These are phyloP conservation scores for Yponomeuta malinellus DNA, from an alignment of 2,888 invertebrate genomes.

Conservation along the genomic window DNA sequence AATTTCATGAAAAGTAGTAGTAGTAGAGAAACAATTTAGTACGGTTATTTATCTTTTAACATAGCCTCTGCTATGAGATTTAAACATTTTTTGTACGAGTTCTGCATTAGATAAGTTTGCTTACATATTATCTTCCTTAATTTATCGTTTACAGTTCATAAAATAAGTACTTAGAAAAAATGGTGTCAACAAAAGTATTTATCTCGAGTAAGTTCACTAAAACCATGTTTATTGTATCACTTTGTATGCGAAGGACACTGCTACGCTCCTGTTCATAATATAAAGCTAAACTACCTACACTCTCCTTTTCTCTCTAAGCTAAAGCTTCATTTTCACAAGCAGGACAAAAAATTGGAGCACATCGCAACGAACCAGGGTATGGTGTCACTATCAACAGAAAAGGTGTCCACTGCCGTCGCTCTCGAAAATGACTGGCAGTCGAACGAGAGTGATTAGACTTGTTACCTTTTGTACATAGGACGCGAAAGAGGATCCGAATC, in stretches of 20 bases:
- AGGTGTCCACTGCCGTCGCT: slow-evolving; percentile 42
- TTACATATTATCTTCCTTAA: no score
- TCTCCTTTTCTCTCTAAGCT: slow-evolving; percentile 33
- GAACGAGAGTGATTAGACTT: slow-evolving; percentile 39
- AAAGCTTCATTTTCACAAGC: slow-evolving; percentile 27
- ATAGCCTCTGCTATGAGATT: no score
- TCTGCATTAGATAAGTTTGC: no score
- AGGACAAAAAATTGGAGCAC: slow-evolving; percentile 54
- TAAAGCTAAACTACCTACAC: slow-evolving; percentile 42
- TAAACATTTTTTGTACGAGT: no score
- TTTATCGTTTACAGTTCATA: no score
- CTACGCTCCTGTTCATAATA: slow-evolving; percentile 59
- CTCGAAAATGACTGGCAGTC: slow-evolving; percentile 45
- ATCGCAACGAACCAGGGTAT: slow-evolving; percentile 59
- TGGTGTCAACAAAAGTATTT: neutral
- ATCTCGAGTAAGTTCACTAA: neutral
- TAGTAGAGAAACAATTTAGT: no score
- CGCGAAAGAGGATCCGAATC: slow-evolving; percentile 59
- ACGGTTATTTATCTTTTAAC: no score
- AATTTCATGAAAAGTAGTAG: no score
- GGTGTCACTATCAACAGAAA: slow-evolving; percentile 74
- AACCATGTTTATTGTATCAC: neutral
- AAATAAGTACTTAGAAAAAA: neutral
- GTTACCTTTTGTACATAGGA: slow-evolving; percentile 44
- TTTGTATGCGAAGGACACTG: slow-evolving; percentile 56